Base-by-base conservation (phyloP, 2,797 vertebrate species). In the Phyllotis vaccarum region DNA sequence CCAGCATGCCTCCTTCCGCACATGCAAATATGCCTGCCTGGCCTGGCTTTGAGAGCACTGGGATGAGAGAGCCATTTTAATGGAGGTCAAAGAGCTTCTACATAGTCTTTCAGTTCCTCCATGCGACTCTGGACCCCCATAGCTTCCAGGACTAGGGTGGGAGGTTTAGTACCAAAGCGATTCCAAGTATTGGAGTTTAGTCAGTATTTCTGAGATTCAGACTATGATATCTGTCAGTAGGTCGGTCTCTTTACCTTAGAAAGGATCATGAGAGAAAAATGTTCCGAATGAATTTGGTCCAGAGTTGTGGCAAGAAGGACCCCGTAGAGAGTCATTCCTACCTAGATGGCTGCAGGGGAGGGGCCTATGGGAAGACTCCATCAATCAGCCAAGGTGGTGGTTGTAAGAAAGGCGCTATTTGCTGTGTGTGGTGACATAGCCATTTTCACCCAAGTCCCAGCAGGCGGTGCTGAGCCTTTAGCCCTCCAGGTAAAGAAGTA, bases 151-250 rank as follows among this genome's bases (percentile, higher is more conserved):
- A 62, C 54, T 56, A 43, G 17, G 54, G 19, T 72, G 16, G 54
- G 88, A 60, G 78, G 46, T 34, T 66, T 40, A 22, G 62, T 34
- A 29, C 52, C 72, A 75, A 4, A 5, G 14, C 22, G 10, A 46
- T 96, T 90, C 34, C 62, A 54, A 94, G 46, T 52, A 56, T 52
- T 40, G 16, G 83, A 94, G 43, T 46, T 10, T 37, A 37, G 52
- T 75, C 34, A 92, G 80, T 89, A 86, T 54, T 92, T 52, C 37
- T 88, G 78, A 95, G 43, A 46, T 16, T 31, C 3, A 88, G 76
- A 80, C 88, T 1, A 2, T 31, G 21, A 1, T 82, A 22, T 87
- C 31, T 81, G 5, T 88, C 22, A 87, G 54, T 43, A 27, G 46
- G 79, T 43, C 31, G 46, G 79, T 68, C 21, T 56, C 31, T 3